Conservation (phyloP, 2,113 vertebrate genomes). For the Hemibagrus wyckioides region DNA sequence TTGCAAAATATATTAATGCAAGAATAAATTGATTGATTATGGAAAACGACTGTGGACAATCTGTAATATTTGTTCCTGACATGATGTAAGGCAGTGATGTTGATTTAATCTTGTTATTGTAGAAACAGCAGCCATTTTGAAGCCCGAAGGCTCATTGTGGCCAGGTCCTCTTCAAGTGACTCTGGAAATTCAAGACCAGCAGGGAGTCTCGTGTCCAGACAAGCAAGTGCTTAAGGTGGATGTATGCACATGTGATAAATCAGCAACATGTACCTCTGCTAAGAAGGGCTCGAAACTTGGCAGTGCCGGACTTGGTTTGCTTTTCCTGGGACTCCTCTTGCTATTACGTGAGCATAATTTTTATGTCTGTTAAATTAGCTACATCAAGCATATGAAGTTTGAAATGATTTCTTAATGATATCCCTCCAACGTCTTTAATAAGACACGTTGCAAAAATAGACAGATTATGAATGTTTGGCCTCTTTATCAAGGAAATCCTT, state of each 20-base stretch:
- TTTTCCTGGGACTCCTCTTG: constrained; percentile 78
- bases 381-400: neutral
- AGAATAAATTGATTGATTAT: neutral
- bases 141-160: constrained; percentile 51
- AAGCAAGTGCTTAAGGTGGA: constrained; percentile 63
- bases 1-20: neutral
- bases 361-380: neutral
- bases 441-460: neutral
- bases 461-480: neutral
- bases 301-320: constrained; percentile 75
- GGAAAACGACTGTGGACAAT: neutral
- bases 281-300: constrained; percentile 64
- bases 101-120: neutral
- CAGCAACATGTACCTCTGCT: constrained; percentile 43
- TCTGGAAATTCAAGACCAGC: constrained; percentile 65
- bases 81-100: neutral
- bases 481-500: neutral
- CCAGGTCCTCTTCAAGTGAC: constrained; percentile 61
- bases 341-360: constrained; percentile 77
- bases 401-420: neutral
- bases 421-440: neutral
- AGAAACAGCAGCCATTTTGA: constrained; percentile 70
- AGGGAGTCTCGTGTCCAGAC: constrained; percentile 61
- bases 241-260: constrained; percentile 68
- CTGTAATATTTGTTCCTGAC: neutral